Evolutionary conservation across 2,113 vertebrate genomes (phyloP).

Genomic region (Cnemophilus loriae): DNA sequence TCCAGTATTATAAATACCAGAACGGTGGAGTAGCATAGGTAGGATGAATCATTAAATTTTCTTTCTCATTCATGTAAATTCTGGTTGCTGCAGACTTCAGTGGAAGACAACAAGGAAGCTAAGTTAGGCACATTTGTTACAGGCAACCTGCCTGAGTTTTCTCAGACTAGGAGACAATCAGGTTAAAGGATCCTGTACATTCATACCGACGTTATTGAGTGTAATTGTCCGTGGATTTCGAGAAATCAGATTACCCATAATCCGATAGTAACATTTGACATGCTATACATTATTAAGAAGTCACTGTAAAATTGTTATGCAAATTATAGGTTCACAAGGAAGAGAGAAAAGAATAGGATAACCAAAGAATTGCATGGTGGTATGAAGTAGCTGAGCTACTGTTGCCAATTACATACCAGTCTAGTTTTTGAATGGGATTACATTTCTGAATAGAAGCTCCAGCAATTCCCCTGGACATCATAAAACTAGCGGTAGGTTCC

Average conservation of each 20-base stretch:
- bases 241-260: constrained; percentile 30
- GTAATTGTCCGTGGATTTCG: background rate
- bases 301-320: background rate
- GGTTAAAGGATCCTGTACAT: background rate
- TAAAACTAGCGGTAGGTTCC: background rate
- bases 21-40: background rate
- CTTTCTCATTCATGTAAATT: background rate
- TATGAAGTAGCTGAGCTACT: background rate
- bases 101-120: background rate
- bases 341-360: background rate
- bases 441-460: background rate
- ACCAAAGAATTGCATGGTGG: background rate
- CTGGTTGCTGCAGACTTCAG: background rate
- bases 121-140: background rate
- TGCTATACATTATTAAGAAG: background rate
- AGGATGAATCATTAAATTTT: background rate
- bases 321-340: constrained; percentile 5
- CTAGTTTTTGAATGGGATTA: background rate
- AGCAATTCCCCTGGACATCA: background rate
- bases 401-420: background rate
- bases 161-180: background rate
- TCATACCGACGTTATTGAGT: background rate
- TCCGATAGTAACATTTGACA: background rate
- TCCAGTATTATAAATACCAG: background rate
- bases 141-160: background rate